A percentile compares a stretch with the other conserved stretches of the same genome.
These are phyloP conservation scores for Cyaniris semiargus DNA, from an alignment of 2,888 invertebrate species.

Conservation along the genomic window DNA sequence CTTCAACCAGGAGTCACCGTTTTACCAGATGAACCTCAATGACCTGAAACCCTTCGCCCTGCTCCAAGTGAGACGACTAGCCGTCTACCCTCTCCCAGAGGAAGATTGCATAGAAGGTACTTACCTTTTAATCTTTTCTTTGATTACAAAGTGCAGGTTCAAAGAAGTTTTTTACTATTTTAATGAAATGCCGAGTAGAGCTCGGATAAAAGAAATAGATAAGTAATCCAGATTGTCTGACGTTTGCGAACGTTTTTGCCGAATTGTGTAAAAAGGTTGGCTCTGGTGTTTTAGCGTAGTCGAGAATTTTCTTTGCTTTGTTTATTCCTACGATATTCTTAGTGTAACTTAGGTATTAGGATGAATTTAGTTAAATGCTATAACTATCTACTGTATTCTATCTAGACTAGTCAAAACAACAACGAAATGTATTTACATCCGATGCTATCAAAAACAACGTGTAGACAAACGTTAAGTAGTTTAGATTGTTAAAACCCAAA, in stretches of 20 bases:
- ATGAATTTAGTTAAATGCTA: too few species aligned
- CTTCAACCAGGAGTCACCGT: conserved; percentile 64
- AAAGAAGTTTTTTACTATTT: conserved; percentile 15
- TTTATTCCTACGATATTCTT: not conserved
- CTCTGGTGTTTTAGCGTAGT: not conserved
- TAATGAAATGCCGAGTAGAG: conserved; percentile 8
- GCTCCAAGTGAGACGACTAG: conserved; percentile 58
- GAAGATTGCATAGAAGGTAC: conserved; percentile 52
- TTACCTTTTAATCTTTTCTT: conserved; percentile 32
- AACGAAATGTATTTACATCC: not conserved
- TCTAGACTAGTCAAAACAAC: not conserved
- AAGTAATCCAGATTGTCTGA: not conserved
- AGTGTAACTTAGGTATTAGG: not conserved
- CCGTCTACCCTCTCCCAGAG: conserved; percentile 58
- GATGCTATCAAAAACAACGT: too few species aligned
- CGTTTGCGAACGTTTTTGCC: not conserved
- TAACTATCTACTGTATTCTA: too few species aligned
- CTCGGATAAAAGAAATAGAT: conserved; percentile 14
- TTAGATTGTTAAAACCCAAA: too few species aligned
- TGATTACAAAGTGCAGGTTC: not conserved
- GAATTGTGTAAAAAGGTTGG: not conserved
- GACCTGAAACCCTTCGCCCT: conserved; percentile 64
- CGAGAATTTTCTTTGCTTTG: not conserved
- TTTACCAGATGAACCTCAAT: conserved; percentile 70
- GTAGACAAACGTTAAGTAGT: too few species aligned